Base-by-base conservation (phyloP, 1,140 invertebrate genomes). In the Drosophila grimshawi region DNA sequence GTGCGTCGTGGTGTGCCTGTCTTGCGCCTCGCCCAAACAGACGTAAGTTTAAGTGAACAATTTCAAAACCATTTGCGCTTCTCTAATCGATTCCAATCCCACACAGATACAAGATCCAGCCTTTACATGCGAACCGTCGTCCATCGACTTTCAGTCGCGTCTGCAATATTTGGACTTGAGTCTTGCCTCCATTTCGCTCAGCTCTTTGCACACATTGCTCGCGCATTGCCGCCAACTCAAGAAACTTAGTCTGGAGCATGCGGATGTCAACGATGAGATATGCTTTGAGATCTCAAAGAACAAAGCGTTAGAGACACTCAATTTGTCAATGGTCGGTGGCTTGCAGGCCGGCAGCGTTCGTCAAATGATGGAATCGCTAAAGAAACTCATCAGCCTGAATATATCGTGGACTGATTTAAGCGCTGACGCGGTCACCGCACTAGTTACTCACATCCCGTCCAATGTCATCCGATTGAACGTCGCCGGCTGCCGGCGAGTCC, bases 161-260 rank as follows among this genome's bases (percentile, higher is more conserved):
- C 89, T 98, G 5, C 95, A 97, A 86, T 97, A 96, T 93, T 93
- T 98, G 66, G 97, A 98, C 93, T 93, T 98, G 2, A 97, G 96
- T 85, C 96, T 98, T 95, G 94, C 95, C 3, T 93, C 94, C 1
- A 94, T 97, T 27, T 94, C 94, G 4, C 49, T 92, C 1, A 61
- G 92, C 10, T 95, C 95, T 46, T 93, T 98, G 37, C 93, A 94
- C 37, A 85, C 93, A 11, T 85, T 98, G 5, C 93, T 98, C 10
- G 92, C 91, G 1, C 93, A 94, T 8, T 98, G 97, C 93, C 93
- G 93, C 19, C 93, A 94, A 35, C 93, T 98, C 29, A 95, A 95
- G 78, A 98, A 98, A 92, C 92, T 98, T 2, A 98, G 97, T 79
- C 86, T 98, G 49, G 97, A 98, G 93, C 95, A 95, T 76, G 95